Conservation (phyloP, 2,113 vertebrate genomes). For the Pseudois nayaur region DNA sequence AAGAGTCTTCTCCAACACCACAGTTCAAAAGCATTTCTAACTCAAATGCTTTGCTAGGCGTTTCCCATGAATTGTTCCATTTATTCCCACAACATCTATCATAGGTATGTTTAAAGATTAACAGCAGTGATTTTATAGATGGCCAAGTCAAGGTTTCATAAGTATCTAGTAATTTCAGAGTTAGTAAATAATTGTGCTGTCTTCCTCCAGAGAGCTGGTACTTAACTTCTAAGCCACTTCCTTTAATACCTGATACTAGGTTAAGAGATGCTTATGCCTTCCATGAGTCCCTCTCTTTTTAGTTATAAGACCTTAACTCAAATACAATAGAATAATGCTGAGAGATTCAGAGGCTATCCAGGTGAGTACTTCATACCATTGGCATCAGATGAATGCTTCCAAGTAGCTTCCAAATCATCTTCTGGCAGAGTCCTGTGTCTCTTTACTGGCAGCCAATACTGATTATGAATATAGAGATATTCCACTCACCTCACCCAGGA, state of each 20-base stretch:
- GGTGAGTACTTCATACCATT: rapidly evolving
- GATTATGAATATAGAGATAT: background rate
- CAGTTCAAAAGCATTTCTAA: background rate
- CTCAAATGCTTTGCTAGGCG: background rate
- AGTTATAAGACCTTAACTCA: background rate
- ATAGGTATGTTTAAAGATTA: background rate
- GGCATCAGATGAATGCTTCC: background rate
- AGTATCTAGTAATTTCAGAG: background rate
- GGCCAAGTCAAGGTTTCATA: background rate
- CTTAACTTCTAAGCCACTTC: rapidly evolving
- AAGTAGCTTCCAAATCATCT: background rate
- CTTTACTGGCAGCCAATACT: background rate
- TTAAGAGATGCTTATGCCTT: background rate
- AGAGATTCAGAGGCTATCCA: background rate
- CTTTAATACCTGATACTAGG: background rate
- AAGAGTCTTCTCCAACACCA: no score
- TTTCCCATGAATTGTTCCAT: background rate
- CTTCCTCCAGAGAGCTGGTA: background rate
- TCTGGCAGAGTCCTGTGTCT: background rate
- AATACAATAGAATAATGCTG: background rate
- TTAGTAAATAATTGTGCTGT: background rate
- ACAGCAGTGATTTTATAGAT: background rate
- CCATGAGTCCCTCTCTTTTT: background rate
- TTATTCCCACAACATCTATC: background rate
- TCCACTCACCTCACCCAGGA: background rate